phyloP scores from a whole-genome alignment of 2,797 vertebrate species.

The Cercopithecus hamlyni region DNA sequence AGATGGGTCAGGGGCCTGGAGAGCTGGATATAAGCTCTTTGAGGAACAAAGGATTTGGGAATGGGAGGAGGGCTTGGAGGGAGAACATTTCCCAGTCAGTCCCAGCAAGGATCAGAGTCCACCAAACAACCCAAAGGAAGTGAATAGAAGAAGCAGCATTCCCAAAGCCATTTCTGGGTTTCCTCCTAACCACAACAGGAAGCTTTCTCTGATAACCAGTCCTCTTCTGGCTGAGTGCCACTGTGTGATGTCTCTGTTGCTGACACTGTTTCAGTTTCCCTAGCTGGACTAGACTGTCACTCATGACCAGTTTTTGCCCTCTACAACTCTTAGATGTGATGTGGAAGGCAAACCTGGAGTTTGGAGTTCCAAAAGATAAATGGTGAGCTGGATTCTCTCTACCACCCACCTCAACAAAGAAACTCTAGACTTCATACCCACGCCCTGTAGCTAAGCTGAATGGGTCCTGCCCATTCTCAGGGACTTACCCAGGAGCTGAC shows the following conservation, averaged over 20 bases:
- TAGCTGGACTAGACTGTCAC: not conserved
- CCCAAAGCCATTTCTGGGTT: not conserved
- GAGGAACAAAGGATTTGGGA: not conserved
- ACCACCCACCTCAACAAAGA: not conserved
- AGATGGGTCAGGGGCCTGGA: too few species aligned
- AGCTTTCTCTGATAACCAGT: not conserved
- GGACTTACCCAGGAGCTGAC: not conserved
- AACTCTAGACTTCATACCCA: not conserved
- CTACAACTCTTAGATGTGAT: not conserved
- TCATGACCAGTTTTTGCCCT: not conserved
- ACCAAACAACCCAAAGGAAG: not conserved
- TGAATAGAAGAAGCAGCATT: not conserved
- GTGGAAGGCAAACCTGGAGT: not conserved
- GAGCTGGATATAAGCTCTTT: not conserved
- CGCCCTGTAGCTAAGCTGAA: accelerated
- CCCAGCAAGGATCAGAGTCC: not conserved
- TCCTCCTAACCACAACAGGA: accelerated
- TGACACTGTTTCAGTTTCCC: not conserved
- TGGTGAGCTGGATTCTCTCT: not conserved
- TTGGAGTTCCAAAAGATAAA: not conserved
- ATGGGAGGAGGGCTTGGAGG: accelerated
- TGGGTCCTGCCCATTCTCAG: not conserved
- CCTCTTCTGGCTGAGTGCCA: not conserved
- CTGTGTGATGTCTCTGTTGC: too few species aligned
- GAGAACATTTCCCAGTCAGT: not conserved